These are phyloP conservation scores for Bombus picipes DNA, from an alignment of 1,140 invertebrate species.

Conservation along the genomic window DNA sequence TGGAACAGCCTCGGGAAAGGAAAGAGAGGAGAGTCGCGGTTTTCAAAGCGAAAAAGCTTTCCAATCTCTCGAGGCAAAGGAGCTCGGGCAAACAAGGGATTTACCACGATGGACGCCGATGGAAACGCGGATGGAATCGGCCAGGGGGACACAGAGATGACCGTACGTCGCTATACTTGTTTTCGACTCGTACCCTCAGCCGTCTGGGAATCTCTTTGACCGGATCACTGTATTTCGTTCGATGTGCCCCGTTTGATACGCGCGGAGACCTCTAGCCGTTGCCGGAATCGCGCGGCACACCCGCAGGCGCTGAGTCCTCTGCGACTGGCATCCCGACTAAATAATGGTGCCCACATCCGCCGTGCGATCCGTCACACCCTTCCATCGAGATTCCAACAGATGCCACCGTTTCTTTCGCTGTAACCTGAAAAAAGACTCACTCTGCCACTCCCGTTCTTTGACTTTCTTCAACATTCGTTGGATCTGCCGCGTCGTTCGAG, in stretches of 20 bases:
- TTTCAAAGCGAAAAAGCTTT: slow-evolving; percentile 57
- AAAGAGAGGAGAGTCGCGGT: slow-evolving; percentile 34
- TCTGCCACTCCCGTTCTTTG: background rate
- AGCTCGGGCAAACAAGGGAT: slow-evolving; percentile 47
- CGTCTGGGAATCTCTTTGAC: slow-evolving; percentile 50
- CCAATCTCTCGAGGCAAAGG: slow-evolving; percentile 53
- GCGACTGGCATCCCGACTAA: slow-evolving; percentile 62
- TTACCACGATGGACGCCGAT: slow-evolving; percentile 48
- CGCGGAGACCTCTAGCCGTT: slow-evolving; percentile 42
- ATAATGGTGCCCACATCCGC: slow-evolving; percentile 75
- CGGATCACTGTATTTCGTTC: slow-evolving; percentile 72
- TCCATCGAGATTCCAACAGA: background rate
- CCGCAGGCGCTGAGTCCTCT: slow-evolving; percentile 55
- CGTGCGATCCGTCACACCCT: background rate
- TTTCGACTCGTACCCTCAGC: slow-evolving; percentile 17
- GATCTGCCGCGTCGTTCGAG: background rate
- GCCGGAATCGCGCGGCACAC: slow-evolving; percentile 57
- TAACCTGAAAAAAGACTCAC: background rate
- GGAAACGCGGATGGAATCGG: slow-evolving; percentile 39
- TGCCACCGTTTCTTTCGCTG: background rate
- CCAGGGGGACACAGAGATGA: slow-evolving; percentile 27
- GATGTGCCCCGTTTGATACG: slow-evolving; percentile 75
- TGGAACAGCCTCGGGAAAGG: slow-evolving; percentile 18
- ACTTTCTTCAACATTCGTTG: background rate
- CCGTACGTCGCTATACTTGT: slow-evolving; percentile 37